Evolutionary conservation across 1,140 invertebrate species (phyloP), one percentile per base, ranked within the genome.

Genomic region (Metopolophium dirhodum): DNA sequence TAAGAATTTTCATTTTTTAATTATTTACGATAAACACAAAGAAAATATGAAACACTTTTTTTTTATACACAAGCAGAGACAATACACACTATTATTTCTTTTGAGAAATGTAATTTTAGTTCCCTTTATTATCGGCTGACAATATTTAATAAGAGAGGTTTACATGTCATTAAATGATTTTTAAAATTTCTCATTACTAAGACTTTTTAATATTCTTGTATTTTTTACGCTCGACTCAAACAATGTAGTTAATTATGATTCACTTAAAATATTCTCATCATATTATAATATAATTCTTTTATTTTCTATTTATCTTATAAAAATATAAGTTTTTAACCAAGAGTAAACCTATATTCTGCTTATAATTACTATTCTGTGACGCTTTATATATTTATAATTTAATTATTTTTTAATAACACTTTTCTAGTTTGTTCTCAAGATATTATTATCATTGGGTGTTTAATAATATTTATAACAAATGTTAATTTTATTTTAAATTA

Each of bases 21-120:
- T 90, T 90, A 61, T 90, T 47, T 90, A 61, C 51, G 14, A 45
- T 41, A 90, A 54, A 90, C 35, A 90, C 51, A 90, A 90, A 90
- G 54, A 90, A 90, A 61, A 90, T 90, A 61, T 90, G 26, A 90
- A 61, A 61, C 88, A 61, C 54, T 18, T 61, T 57, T 89, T 89
- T 49, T 61, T 26, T 45, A 20, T 37, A 88, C 22, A 30, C 20
- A 37, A 37, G 37, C 22, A 18, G 37, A 61, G 88, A 90, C 88
- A 61, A 90, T 61, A 41, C 54, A 77, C 9, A 61, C 57, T 61
- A 90, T 90, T 88, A 90, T 90, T 90, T 57, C 37, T 90, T 61
- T 90, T 45, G 88, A 61, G 51, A 90, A 90, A 61, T 41, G 35
- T 90, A 90, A 90, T 61, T 90, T 90, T 41, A 61, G 51, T 45